phyloP scores from a whole-genome alignment of 2,797 vertebrate genomes.

The Strix occidentalis region DNA sequence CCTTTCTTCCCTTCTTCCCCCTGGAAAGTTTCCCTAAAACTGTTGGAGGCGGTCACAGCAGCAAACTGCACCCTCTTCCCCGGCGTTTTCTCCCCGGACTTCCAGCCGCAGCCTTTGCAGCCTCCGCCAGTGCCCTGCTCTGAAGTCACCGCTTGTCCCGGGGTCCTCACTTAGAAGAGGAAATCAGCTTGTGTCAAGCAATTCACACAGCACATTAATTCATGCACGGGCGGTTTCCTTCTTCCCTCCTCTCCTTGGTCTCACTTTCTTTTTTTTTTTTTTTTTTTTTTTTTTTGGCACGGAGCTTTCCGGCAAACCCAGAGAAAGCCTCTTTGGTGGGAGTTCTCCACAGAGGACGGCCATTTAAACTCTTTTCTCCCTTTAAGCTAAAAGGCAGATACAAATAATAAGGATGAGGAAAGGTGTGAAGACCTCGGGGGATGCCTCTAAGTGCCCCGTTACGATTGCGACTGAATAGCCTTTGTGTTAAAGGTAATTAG shows the following conservation, averaged over 20 bases:
- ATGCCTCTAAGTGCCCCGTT: background rate
- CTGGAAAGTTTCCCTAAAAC: background rate
- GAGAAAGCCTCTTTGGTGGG: background rate
- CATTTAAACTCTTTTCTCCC: background rate
- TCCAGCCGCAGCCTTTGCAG: background rate
- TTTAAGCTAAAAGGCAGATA: background rate
- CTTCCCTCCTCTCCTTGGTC: background rate
- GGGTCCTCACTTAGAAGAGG: background rate
- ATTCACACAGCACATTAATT: background rate
- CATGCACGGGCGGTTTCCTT: background rate
- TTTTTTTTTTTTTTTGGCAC: too few relatives aligned
- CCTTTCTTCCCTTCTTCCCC: background rate
- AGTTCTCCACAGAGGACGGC: background rate
- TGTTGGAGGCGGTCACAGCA: background rate
- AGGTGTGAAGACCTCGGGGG: background rate
- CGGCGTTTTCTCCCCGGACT: background rate
- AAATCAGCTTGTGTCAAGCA: background rate
- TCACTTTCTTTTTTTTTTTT: background rate
- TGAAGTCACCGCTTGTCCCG: background rate
- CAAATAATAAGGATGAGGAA: background rate
- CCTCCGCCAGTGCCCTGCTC: accelerated
- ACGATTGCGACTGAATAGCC: background rate
- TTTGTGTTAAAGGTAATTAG: background rate
- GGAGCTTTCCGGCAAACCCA: background rate
- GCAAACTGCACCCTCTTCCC: too few relatives aligned